Evolutionary conservation across 2,797 vertebrate species (phyloP).

Genomic region (Craterocephalus amniculus): DNA sequence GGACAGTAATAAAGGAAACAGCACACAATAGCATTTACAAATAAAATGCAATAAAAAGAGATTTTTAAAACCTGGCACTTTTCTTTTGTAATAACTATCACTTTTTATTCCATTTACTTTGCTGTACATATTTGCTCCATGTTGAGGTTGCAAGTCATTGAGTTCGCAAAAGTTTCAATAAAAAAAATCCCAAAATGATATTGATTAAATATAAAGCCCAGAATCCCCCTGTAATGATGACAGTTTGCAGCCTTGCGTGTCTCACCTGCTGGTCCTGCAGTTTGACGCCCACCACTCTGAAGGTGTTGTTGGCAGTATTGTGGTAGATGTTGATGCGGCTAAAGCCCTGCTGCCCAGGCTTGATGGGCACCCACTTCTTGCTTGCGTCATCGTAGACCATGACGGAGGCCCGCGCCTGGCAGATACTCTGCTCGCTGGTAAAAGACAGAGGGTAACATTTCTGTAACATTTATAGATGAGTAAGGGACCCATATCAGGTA

Average conservation of each 20-base stretch:
- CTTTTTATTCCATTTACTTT: background rate
- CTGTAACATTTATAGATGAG: background rate
- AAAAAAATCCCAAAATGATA: background rate
- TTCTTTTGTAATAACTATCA: background rate
- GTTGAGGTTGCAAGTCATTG: background rate
- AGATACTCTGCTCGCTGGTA: constrained; percentile 98
- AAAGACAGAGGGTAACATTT: background rate
- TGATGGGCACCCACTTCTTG: constrained; percentile 99
- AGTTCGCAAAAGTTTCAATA: background rate
- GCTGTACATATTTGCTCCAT: background rate
- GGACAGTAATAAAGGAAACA: background rate
- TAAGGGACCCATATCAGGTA: background rate
- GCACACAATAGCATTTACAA: background rate
- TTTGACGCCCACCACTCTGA: constrained; percentile 96
- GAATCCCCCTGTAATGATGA: background rate
- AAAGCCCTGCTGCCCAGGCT: constrained; percentile 98
- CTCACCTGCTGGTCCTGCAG: constrained; percentile 96
- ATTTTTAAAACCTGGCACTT: background rate
- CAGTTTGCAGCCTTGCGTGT: background rate
- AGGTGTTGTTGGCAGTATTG: constrained; percentile 88
- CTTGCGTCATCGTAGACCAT: constrained; percentile 99
- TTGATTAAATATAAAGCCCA: background rate
- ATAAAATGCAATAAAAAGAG: background rate
- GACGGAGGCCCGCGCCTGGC: constrained; percentile 98
- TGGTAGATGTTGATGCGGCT: constrained; percentile 99